A percentile compares a stretch with the other conserved stretches of the same genome.
These are phyloP conservation scores for Aphidius colemani DNA, from an alignment of 2,888 invertebrate genomes.

Conservation along the genomic window DNA sequence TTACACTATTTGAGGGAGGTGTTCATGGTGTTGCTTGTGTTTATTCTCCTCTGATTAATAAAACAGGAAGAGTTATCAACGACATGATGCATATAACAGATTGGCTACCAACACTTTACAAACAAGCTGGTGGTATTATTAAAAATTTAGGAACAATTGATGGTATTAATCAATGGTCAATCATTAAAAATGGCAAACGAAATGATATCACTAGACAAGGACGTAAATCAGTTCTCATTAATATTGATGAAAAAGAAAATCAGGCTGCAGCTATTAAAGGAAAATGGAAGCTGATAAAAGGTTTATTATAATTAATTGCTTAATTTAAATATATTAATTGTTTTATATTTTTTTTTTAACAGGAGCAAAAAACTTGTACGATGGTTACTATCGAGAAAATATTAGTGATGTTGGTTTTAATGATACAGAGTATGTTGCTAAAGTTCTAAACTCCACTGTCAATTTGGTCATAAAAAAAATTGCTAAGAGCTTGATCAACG, in stretches of 20 bases:
- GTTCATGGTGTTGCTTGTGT: conserved; percentile 77
- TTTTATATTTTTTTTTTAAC: conserved; percentile 7
- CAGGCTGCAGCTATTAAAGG: conserved; percentile 40
- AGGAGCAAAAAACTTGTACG: conserved; percentile 36
- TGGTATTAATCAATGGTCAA: conserved; percentile 58
- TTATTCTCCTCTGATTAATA: conserved; percentile 70
- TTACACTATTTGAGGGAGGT: conserved; percentile 84
- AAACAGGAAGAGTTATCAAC: conserved; percentile 64
- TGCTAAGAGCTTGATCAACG: not conserved
- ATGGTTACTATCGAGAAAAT: conserved; percentile 43
- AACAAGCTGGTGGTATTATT: conserved; percentile 52
- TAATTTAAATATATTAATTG: conserved; percentile 3
- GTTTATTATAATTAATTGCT: conserved; percentile 31
- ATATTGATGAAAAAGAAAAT: conserved; percentile 68
- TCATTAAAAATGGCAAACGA: conserved; percentile 33
- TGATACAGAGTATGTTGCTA: conserved; percentile 41
- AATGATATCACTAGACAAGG: conserved; percentile 50
- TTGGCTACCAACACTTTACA: conserved; percentile 77
- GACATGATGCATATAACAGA: conserved; percentile 80
- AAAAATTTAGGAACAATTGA: conserved; percentile 63
- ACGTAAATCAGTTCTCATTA: conserved; percentile 70
- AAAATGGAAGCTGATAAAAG: conserved; percentile 47
- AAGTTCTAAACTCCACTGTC: conserved; percentile 39
- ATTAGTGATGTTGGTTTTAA: conserved; percentile 34
- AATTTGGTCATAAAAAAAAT: conserved; percentile 39